Conservation (phyloP, 2,888 invertebrate species). For the Epinotia brunnichana region DNA sequence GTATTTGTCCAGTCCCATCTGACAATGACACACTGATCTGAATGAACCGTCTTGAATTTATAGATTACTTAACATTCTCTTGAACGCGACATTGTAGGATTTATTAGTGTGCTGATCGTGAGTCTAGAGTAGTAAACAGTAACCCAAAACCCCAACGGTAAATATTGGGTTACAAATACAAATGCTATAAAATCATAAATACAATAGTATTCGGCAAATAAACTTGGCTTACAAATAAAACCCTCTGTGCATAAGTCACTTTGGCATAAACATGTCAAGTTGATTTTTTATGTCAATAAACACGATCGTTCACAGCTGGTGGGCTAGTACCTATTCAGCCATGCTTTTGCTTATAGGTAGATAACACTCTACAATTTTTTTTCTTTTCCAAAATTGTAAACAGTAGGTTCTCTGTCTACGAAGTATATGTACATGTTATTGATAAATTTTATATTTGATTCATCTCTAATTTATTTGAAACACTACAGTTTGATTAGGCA, state of each 20-base stretch:
- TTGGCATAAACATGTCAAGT: conserved; percentile 52
- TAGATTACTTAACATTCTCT: too few relatives aligned
- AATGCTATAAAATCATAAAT: too few relatives aligned
- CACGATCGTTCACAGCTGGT: conserved; percentile 45
- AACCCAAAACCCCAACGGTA: neutral
- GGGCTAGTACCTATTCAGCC: conserved; percentile 31
- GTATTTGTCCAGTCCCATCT: neutral
- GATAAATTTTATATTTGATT: too few relatives aligned
- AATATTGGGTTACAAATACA: neutral
- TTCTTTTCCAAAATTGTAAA: neutral
- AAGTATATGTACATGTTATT: too few relatives aligned
- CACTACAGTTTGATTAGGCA: too few relatives aligned
- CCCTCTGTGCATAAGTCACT: conserved; percentile 54
- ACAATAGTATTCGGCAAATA: neutral
- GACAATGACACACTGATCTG: too few relatives aligned
- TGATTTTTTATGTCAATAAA: conserved; percentile 61
- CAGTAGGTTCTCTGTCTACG: neutral
- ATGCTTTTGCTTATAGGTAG: neutral
- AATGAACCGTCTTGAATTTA: too few relatives aligned
- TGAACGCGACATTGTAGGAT: too few relatives aligned
- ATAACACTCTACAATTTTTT: too few relatives aligned
- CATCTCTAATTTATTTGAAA: too few relatives aligned
- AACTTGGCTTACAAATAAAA: neutral
- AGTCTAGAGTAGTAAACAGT: neutral
- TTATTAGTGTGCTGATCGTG: too few relatives aligned